These are phyloP conservation scores for Lasioglossum malachurum DNA, from an alignment of 2,888 invertebrate species.

Conservation along the genomic window DNA sequence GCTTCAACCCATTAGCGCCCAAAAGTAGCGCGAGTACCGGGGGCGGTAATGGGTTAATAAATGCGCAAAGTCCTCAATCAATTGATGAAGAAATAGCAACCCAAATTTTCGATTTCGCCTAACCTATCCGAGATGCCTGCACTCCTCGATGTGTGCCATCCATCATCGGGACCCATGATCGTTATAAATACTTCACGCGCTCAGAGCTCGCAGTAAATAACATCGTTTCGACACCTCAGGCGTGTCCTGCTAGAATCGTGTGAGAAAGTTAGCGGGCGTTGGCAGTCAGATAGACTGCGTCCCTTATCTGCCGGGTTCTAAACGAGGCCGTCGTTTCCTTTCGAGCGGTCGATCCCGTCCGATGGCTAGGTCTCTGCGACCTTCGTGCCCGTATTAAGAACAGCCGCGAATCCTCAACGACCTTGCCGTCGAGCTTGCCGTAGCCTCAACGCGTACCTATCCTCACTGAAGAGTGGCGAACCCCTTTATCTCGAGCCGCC, in stretches of 20 bases:
- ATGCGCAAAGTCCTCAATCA: no score
- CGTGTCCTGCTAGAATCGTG: constrained; percentile 48
- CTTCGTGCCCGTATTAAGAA: constrained; percentile 38
- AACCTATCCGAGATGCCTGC: neutral
- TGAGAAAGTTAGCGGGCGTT: constrained; percentile 46
- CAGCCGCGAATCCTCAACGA: constrained; percentile 27
- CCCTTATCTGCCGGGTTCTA: constrained; percentile 45
- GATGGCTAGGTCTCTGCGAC: constrained; percentile 30
- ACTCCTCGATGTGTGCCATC: neutral
- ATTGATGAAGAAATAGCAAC: neutral
- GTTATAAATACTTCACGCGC: neutral
- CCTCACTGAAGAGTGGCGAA: constrained; percentile 24
- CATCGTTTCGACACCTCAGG: constrained; percentile 37
- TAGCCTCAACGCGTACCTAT: neutral
- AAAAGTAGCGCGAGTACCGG: no score
- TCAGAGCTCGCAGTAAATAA: constrained; percentile 18
- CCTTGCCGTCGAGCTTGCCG: constrained; percentile 41
- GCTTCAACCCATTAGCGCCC: no score
- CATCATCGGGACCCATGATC: neutral
- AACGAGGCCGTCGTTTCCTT: constrained; percentile 55
- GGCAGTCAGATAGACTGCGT: constrained; percentile 25
- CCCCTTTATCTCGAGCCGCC: constrained; percentile 19
- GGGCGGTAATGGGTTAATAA: no score
- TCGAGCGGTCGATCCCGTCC: constrained; percentile 37
- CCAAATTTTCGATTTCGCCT: neutral